Evolutionary conservation across 2,888 invertebrate genomes (phyloP), one percentile per base, ranked within the genome.

Genomic region (Achlya flavicornis): DNA sequence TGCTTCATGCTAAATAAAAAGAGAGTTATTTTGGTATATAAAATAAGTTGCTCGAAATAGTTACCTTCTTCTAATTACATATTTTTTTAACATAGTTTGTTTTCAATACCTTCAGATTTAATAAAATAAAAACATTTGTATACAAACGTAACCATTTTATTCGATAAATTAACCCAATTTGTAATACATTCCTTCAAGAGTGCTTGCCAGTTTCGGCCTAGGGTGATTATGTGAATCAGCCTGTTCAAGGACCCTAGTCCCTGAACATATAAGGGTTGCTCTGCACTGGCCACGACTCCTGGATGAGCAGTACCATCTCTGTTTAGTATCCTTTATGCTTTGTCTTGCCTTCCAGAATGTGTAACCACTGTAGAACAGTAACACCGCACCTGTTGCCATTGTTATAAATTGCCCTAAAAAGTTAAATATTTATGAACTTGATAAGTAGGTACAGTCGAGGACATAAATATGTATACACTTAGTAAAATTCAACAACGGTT

Each of bases 281-380:
- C 64, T 65, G 43, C 78, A 77, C 1, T 63, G 4, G 7, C n/a
- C 67, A n/a, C 38, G 57, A 5, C 67, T 63, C 14, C 64, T 71
- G 11, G 67, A 63, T 11, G 72, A 72, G 6, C 72, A 74, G 58
- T 71, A 74, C 67, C 71, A 72, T 43, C 71, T 66, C n/a, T 63
- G 43, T 11, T 60, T 14, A 14, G 16, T 8, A 1, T 16, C 19
- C 12, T 38, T 14, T 16, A 4, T 43, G 7, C 53, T 43, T 26
- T 62, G 58, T 60, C 65, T 66, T 4, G 66, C 63, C 48, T 61
- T 57, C 72, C 72, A 74, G 19, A 63, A 74, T 7, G 71, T 74
- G 32, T 65, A 71, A 4, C 68, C 71, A 4, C 66, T 61, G 48
- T 65, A 62, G 7, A 58, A 3, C 12, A 68, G 38, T 53, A 68